Evolutionary conservation across 2,888 invertebrate genomes (phyloP), one percentile per base, ranked within the genome.

Genomic region (Sinodicranocentrus sp.): DNA sequence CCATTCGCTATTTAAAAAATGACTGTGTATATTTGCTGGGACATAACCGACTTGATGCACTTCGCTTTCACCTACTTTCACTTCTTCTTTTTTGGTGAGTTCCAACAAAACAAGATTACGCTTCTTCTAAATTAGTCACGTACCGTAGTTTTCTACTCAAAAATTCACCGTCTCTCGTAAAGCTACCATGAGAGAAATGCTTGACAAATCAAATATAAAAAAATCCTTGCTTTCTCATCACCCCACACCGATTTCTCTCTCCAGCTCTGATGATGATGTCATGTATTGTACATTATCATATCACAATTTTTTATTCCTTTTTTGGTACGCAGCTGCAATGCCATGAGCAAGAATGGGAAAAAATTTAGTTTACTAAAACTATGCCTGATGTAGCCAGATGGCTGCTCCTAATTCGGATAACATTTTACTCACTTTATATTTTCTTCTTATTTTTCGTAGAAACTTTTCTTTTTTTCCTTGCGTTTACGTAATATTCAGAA

Each of bases 51-150:
- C 73, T 75, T 75, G 82, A 75, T 82, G 82, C 82, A 82, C 82
- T 82, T 61, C 80, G 82, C 82, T 82, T 82, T 82, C 82, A 68
- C 82, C 82, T 75, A 75, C 82, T 82, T 75, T 82, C 82, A 82
- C 82, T 82, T 82, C 80, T 82, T 73, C 57, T 57, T 48, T 67
- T 65, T 73, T 75, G 82, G 82, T 82, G 82, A 82, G 82, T 82
- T 61, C 10, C 17, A 48, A 70, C 26, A 63, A 63, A 63, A 63
- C n/a, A 63, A 63, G 15, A 6, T 25, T 3, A 25, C 25, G 63
- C 63, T 63, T 63, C 17, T 33, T 54, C 33, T n/a, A 3, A 61
- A 33, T 63, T 63, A 63, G 63, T 63, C 63, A 63, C 63, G 63
- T 63, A 67, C 19, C 21, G 15, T 61, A 28, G 17, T 39, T 57